A percentile compares a stretch with the other conserved stretches of the same genome.
These are phyloP conservation scores for Hecatera dysodea DNA, from an alignment of 2,888 invertebrate genomes.

Conservation along the genomic window DNA sequence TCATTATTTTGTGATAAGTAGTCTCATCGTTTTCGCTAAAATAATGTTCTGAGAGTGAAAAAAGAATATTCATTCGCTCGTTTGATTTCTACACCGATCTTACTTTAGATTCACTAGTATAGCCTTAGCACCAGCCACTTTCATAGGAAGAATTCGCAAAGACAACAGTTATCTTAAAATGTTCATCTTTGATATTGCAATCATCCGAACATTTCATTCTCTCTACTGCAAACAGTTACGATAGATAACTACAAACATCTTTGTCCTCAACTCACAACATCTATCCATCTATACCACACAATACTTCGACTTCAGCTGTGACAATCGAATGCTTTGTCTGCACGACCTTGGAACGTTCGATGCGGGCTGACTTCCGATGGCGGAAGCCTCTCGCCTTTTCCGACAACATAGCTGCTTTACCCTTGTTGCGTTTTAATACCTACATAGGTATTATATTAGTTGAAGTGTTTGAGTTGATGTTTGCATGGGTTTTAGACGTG, in stretches of 20 bases:
- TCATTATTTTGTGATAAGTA: too few species aligned
- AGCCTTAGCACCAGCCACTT: too few species aligned
- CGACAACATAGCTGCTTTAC: constrained; percentile 49
- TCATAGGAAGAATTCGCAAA: too few species aligned
- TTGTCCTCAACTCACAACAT: constrained; percentile 13
- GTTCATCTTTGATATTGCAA: too few species aligned
- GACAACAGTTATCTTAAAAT: too few species aligned
- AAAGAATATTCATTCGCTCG: background rate
- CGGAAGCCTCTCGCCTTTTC: constrained; percentile 56
- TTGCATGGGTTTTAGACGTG: background rate
- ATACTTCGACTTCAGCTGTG: constrained; percentile 27
- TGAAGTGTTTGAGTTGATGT: background rate
- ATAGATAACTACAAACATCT: constrained; percentile 3
- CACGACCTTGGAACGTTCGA: constrained; percentile 52
- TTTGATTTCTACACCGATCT: background rate
- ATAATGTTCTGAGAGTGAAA: background rate
- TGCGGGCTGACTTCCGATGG: constrained; percentile 57
- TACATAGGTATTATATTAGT: background rate
- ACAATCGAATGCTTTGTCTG: constrained; percentile 53
- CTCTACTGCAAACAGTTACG: background rate
- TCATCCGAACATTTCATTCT: background rate
- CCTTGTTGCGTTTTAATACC: constrained; percentile 10
- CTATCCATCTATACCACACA: background rate
- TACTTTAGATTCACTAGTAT: background rate
- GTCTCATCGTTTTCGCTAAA: too few species aligned